Evolutionary conservation across 2,113 vertebrate genomes (phyloP).

Genomic region (Larimichthys polyactis): DNA sequence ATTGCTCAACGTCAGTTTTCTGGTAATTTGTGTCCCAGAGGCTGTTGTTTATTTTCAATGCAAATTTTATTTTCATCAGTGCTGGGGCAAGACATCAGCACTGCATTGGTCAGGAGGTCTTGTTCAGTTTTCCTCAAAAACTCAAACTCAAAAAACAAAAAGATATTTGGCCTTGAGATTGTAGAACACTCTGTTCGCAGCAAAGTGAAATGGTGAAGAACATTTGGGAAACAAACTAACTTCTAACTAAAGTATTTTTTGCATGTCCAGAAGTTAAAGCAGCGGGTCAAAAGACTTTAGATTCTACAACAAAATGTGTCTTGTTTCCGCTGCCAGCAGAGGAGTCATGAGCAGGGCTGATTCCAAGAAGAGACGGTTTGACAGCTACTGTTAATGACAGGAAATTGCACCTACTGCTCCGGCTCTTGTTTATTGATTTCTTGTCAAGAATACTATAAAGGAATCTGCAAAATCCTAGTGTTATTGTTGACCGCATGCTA

Average conservation of each 20-base stretch:
- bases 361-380: constrained; percentile 67
- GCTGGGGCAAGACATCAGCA: neutral
- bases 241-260: constrained; percentile 19
- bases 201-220: constrained; percentile 1
- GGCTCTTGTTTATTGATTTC: constrained; percentile 79
- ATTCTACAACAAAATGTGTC: neutral
- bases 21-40: constrained; percentile 2
- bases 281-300: constrained; percentile 25
- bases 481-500: constrained; percentile 69
- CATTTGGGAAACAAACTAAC: neutral
- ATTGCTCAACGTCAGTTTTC: neutral
- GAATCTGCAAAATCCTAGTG: constrained; percentile 66
- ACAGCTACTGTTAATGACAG: constrained; percentile 76
- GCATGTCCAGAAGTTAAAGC: constrained; percentile 9
- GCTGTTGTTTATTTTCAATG: constrained; percentile 7
- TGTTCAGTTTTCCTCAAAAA: neutral
- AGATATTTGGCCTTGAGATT: neutral
- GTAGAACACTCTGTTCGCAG: neutral
- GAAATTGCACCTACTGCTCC: constrained; percentile 73
- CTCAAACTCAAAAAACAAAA: neutral
- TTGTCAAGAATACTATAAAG: constrained; percentile 79
- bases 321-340: constrained; percentile 19
- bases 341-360: constrained; percentile 30
- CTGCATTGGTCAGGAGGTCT: neutral
- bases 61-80: constrained; percentile 28